Percentiles rank a stretch among this genome's conserved stretches.
phyloP scores from a whole-genome alignment of 1,140 invertebrate species.

The Drosophila busckii region DNA sequence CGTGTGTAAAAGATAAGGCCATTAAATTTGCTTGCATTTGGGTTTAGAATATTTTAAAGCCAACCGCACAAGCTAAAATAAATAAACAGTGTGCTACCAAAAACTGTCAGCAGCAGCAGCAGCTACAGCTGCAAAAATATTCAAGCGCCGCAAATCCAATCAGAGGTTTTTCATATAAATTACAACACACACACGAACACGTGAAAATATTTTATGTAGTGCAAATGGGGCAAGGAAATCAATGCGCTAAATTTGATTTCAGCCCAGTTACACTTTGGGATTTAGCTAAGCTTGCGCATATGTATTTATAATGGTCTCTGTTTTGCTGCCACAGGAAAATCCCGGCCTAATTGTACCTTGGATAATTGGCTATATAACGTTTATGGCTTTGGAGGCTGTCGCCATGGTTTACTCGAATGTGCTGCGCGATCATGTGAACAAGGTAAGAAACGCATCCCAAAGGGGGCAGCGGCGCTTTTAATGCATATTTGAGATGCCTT shows the following conservation, averaged over 20 bases:
- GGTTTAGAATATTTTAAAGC: too few relatives aligned
- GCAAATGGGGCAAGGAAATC: conserved; percentile 39
- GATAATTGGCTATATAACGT: conserved; percentile 87
- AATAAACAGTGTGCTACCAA: conserved; percentile 24
- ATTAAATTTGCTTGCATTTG: too few relatives aligned
- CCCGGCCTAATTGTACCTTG: conserved; percentile 85
- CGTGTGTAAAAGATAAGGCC: too few relatives aligned
- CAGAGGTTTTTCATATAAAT: conserved; percentile 59
- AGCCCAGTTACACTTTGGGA: too few relatives aligned
- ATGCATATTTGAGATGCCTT: conserved; percentile 52
- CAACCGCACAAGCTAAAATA: too few relatives aligned
- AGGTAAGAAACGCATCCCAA: conserved; percentile 80
- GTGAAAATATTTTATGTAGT: conserved; percentile 33
- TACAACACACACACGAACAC: conserved; percentile 30
- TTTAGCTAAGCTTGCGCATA: conserved; percentile 32
- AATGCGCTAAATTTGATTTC: conserved; percentile 45
- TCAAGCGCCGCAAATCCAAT: conserved; percentile 56
- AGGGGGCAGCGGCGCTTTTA: conserved; percentile 21
- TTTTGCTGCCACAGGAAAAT: conserved; percentile 81
- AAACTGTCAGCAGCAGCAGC: conserved; percentile 41
- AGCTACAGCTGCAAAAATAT: conserved; percentile 5
- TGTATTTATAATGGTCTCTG: conserved; percentile 17
- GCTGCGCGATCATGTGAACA: conserved; percentile 87
- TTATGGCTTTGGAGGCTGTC: conserved; percentile 87
- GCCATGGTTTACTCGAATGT: conserved; percentile 88